Conservation (phyloP, 2,888 invertebrate genomes). For the Chymomyza fuscimana region DNA sequence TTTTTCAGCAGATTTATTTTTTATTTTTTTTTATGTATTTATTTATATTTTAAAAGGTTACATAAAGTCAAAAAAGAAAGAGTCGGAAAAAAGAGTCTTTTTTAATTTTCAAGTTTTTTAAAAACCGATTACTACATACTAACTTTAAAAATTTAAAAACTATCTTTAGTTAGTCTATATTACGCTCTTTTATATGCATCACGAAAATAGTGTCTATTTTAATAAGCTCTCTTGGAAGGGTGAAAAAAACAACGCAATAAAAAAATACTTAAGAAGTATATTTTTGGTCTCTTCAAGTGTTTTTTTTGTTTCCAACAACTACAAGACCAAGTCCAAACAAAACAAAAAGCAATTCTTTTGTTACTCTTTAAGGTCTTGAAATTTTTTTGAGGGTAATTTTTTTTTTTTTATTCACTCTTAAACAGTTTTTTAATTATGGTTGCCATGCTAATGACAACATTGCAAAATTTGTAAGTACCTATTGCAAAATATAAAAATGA, state of each 20-base stretch:
- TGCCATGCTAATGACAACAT: constrained; percentile 49
- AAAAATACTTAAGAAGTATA: neutral
- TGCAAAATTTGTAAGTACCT: constrained; percentile 22
- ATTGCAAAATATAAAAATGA: constrained; percentile 45
- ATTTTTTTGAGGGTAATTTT: constrained; percentile 26
- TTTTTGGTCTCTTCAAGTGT: constrained; percentile 36
- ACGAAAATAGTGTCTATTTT: neutral
- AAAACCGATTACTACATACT: too few relatives aligned
- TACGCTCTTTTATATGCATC: too few relatives aligned
- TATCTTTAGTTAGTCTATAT: too few relatives aligned
- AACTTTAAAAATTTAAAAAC: too few relatives aligned
- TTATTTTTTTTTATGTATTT: too few relatives aligned
- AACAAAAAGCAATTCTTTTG: neutral
- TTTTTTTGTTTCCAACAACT: constrained; percentile 1
- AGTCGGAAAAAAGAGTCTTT: too few relatives aligned
- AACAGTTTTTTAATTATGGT: constrained; percentile 61
- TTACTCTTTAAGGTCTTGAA: neutral
- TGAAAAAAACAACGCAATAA: neutral
- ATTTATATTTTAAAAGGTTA: too few relatives aligned
- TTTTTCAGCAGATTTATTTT: too few relatives aligned
- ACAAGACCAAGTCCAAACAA: neutral
- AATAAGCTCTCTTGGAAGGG: neutral
- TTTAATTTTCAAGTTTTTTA: too few relatives aligned
- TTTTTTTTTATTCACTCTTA: constrained; percentile 2
- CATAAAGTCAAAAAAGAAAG: too few relatives aligned